Evolutionary conservation across 1,140 invertebrate genomes (phyloP).

Genomic region (Pogonognathellus flavescens): DNA sequence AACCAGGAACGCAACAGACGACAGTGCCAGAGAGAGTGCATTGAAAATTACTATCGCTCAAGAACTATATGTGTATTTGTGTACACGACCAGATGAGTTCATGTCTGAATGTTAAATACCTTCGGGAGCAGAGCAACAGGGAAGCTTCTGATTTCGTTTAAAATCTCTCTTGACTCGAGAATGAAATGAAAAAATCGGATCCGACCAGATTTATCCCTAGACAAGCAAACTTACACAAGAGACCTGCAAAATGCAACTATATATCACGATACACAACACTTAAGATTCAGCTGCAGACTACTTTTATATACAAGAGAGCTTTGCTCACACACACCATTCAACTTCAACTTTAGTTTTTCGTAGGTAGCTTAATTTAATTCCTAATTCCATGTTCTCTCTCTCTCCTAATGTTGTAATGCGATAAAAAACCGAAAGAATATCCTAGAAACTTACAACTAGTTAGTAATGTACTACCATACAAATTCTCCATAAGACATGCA

Average conservation of each 20-base stretch:
- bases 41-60: neutral
- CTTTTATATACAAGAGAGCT: no score
- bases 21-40: neutral
- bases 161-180: neutral
- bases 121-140: neutral
- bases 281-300: neutral
- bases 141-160: slow-evolving; percentile 11
- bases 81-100: neutral
- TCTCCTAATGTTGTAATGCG: neutral
- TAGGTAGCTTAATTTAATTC: slow-evolving; percentile 33
- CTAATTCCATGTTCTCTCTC: neutral
- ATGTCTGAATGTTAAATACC: slow-evolving; percentile 30
- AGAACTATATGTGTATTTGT: no score
- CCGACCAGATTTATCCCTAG: slow-evolving; percentile 11
- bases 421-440: neutral
- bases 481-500: no score
- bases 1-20: neutral
- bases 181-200: slow-evolving; percentile 37
- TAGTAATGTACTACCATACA: neutral
- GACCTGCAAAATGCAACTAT: neutral
- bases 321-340: slow-evolving; percentile 12
- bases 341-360: no score
- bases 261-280: slow-evolving; percentile 2
- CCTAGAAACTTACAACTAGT: neutral
- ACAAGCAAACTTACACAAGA: neutral